Base-by-base conservation (phyloP, 2,888 invertebrate species). In the Athripsodes cinereus region DNA sequence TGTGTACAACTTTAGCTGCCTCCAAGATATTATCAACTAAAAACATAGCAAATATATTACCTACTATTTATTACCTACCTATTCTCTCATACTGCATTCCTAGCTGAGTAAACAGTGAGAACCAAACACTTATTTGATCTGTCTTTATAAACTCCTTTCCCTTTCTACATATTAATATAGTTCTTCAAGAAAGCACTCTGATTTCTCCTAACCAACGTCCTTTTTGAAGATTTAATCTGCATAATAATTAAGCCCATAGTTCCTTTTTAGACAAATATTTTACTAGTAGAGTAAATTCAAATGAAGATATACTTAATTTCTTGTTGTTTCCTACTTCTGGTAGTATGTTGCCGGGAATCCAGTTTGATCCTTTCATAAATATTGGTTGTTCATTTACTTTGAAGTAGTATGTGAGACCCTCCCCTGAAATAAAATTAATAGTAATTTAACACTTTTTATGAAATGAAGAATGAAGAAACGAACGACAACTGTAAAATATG, bases 281-380 rank as follows among this genome's bases (percentile, higher is more conserved):
- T n/a, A n/a, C n/a, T n/a, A n/a, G n/a, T n/a, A n/a, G n/a, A n/a
- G n/a, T n/a, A 46, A 10, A 46, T 11, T n/a, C n/a, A 50, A 50
- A 22, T 16, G 2, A 22, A 16, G 5, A 22, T 16, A 16, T 21
- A 19, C 52, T 47, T 46, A 75, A 78, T 21, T 71, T 69, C 62
- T 69, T 67, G 62, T 84, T 72, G 20, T 79, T 77, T 1, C 87
- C 82, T 31, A 79, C 68, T 74, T 95, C 94, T 0, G 92, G 93
- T 55, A 96, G 81, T 64, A 93, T 83, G 69, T 90, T 85, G 0
- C 88, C 82, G 0, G 97, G 96, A 67, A 97, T 94, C 83, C 92
- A 93, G 71, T 97, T 97, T 10, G 92, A 88, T 1, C 96, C 96
- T 74, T 97, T 98, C 72, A 93, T 88, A 69, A 96, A 98, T n/a